Evolutionary conservation across 1,140 invertebrate genomes (phyloP), one percentile per base, ranked within the genome.

Genomic region (Hyles euphorbiae): DNA sequence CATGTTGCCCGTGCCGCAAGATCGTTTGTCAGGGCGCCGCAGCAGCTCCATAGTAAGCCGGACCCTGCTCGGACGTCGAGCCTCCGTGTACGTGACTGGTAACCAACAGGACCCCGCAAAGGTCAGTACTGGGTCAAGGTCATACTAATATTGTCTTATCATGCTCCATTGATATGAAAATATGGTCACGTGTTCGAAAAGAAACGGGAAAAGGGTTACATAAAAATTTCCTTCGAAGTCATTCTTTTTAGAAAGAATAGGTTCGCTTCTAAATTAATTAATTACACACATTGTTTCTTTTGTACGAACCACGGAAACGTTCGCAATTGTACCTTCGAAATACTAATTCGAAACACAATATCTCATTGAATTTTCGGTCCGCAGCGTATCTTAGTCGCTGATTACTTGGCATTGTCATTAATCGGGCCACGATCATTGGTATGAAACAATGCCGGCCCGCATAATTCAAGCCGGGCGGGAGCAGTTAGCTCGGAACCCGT

Each of bases 21-120:
- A 90, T 67, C 86, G 89, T 64, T 83, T 91, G 88, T 90, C 91
- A 49, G 91, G 90, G 40, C 80, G 91, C 45, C 78, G 91, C 33
- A 91, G 90, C 70, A 91, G 90, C 69, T 91, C 91, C 12, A 91
- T 91, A 49, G 91, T 91, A 11, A 91, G 91, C 63, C 84, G 90
- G 32, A 91, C 91, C 3, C 78, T 91, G 32, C 87, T 91, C 34
- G 90, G 90, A 5, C 80, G 91, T 12, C 70, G 90, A 43, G 86
- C 91, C 9, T 91, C 90, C 9, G 85, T 89, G 9, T 91, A 91
- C 66, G 89, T 87, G 53, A 89, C 80, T 33, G 81, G 87, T 46
- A 82, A 87, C 36, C 86, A 90, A 52, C 90, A 90, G 65, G 90
- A 91, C 62, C 90, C 90, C 48, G 81, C 89, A 32, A 91, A 91